Evolutionary conservation across 2,113 vertebrate genomes (phyloP).

Genomic region (Rhinopomastus cyanomelas): DNA sequence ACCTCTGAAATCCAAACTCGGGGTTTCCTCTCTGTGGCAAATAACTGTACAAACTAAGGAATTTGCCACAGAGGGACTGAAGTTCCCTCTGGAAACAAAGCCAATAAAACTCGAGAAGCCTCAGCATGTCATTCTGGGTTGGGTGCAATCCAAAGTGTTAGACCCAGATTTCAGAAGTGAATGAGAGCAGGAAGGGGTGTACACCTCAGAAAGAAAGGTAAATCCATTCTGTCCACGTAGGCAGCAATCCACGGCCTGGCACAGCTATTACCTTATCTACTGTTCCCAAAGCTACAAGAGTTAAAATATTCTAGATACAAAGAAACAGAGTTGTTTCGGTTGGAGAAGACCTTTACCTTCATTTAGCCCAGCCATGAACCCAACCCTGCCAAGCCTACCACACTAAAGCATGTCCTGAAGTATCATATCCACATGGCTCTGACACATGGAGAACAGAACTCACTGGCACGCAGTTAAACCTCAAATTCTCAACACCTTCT

Average conservation of each 20-base stretch:
- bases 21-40: background rate
- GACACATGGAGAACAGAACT: too few relatives aligned
- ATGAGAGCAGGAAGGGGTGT: background rate
- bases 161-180: background rate
- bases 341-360: too few relatives aligned
- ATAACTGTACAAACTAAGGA: background rate
- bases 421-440: too few relatives aligned
- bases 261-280: background rate
- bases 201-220: background rate
- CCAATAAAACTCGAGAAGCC: background rate
- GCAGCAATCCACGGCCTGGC: background rate
- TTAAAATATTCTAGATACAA: background rate
- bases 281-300: background rate
- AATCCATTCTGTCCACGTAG: background rate
- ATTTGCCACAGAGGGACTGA: background rate
- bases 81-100: background rate
- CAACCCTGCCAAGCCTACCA: too few relatives aligned
- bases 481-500: background rate
- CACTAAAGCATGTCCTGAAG: too few relatives aligned
- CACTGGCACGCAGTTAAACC: too few relatives aligned
- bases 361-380: too few relatives aligned
- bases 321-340: too few relatives aligned
- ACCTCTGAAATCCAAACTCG: background rate
- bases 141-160: rapidly evolving
- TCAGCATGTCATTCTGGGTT: background rate